phyloP scores from a whole-genome alignment of 2,888 invertebrate genomes.

The Agriopis aurantiaria region DNA sequence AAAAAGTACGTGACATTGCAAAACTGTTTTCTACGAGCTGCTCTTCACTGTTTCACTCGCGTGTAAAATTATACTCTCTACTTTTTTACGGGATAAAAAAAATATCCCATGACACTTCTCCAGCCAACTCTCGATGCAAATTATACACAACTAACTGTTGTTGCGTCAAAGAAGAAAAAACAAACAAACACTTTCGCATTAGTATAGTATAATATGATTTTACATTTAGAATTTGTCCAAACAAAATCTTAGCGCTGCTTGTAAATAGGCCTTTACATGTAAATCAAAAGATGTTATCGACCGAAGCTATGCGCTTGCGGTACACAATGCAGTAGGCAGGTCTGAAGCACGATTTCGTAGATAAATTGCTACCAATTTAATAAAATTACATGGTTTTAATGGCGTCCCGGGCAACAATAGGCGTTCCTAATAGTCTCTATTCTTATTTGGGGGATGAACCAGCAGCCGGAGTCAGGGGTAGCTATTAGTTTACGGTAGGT shows the following conservation, averaged over 20 bases:
- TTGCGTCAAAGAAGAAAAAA: too few relatives aligned
- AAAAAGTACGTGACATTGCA: too few relatives aligned
- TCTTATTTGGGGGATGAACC: constrained; percentile 67
- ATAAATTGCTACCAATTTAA: constrained; percentile 72
- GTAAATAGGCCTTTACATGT: constrained; percentile 11
- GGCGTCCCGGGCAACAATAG: constrained; percentile 64
- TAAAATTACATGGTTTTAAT: constrained; percentile 76
- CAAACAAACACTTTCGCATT: too few relatives aligned
- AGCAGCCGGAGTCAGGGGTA: constrained; percentile 61
- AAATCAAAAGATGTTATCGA: constrained; percentile 22
- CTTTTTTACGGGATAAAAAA: too few relatives aligned
- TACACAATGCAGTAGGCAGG: constrained; percentile 41
- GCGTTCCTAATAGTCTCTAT: constrained; percentile 71
- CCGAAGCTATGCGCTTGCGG: constrained; percentile 2
- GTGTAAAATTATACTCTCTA: too few relatives aligned
- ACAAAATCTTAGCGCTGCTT: background rate
- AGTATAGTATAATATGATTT: background rate
- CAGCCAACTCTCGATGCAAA: too few relatives aligned
- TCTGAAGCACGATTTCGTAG: constrained; percentile 62
- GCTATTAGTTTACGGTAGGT: constrained; percentile 56
- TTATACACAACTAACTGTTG: too few relatives aligned
- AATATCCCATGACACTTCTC: too few relatives aligned
- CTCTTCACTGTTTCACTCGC: too few relatives aligned
- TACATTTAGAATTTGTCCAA: background rate
- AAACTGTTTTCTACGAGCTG: too few relatives aligned